Conservation (phyloP, 2,888 invertebrate genomes). For the Oithona nana region DNA sequence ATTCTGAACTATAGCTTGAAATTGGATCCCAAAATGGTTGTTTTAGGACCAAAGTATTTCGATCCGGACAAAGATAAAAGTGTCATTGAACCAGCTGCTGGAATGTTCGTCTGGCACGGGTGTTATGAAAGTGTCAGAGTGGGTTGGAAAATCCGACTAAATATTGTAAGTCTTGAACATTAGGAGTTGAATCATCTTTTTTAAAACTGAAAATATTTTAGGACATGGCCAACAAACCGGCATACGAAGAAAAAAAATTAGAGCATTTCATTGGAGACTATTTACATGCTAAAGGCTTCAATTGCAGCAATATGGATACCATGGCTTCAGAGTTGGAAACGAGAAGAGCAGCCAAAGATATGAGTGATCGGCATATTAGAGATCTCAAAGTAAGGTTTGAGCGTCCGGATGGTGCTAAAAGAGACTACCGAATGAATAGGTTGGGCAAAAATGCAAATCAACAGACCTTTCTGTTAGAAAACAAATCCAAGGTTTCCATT, state of each 20-base stretch:
- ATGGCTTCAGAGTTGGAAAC: neutral
- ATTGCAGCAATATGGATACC: neutral
- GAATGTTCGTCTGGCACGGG: constrained; percentile 78
- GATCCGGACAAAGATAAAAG: neutral
- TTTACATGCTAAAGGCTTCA: neutral
- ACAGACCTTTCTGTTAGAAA: neutral
- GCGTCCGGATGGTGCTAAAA: neutral
- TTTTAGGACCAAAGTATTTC: neutral
- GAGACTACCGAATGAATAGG: constrained; percentile 8
- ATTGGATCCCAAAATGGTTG: neutral
- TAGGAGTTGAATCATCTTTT: no score
- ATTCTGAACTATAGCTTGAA: neutral
- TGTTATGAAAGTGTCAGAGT: constrained; percentile 79
- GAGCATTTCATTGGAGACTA: neutral
- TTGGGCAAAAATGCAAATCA: constrained; percentile 6
- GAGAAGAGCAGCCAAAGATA: neutral
- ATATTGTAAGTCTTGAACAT: no score
- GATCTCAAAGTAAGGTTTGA: neutral
- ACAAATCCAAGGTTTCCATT: neutral
- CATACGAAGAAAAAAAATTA: neutral
- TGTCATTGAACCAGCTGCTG: constrained; percentile 47
- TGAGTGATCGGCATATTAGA: neutral
- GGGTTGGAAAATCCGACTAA: constrained; percentile 68
- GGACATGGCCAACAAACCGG: constrained; percentile 33
- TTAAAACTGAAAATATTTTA: no score